Evolutionary conservation across 2,888 invertebrate genomes (phyloP).

Genomic region (Elegia similella): DNA sequence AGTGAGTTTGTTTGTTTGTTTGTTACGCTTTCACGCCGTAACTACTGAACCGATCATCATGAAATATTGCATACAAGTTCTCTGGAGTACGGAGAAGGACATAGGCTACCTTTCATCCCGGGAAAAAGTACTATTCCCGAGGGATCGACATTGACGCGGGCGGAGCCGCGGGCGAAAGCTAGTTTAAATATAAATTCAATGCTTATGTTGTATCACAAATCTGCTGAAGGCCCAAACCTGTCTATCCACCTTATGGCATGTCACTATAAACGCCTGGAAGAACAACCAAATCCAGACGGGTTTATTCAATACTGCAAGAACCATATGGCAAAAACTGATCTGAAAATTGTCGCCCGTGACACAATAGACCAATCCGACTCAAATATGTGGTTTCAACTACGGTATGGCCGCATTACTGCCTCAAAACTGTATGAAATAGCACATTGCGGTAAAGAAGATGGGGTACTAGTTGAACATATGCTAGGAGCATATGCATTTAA

Average conservation of each 20-base stretch:
- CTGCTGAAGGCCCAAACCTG: too few species aligned
- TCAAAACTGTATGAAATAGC: slow-evolving; percentile 30
- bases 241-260: too few species aligned
- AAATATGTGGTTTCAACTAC: slow-evolving; percentile 24
- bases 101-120: too few species aligned
- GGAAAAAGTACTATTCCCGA: too few species aligned
- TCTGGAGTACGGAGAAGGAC: too few species aligned
- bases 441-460: slow-evolving; percentile 25
- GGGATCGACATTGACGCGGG: too few species aligned
- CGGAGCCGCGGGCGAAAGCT: too few species aligned
- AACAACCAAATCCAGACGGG: neutral
- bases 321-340: neutral
- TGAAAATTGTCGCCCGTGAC: neutral
- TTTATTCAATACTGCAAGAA: neutral
- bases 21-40: too few species aligned
- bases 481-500: slow-evolving; percentile 20
- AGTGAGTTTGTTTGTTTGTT: too few species aligned
- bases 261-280: neutral
- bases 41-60: too few species aligned
- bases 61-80: too few species aligned
- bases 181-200: neutral
- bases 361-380: neutral
- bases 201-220: too few species aligned
- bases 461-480: slow-evolving; percentile 22
- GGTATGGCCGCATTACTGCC: slow-evolving; percentile 30